Evolutionary conservation across 2,113 vertebrate genomes (phyloP), one percentile per base, ranked within the genome.

Genomic region (Donacobius atricapilla): DNA sequence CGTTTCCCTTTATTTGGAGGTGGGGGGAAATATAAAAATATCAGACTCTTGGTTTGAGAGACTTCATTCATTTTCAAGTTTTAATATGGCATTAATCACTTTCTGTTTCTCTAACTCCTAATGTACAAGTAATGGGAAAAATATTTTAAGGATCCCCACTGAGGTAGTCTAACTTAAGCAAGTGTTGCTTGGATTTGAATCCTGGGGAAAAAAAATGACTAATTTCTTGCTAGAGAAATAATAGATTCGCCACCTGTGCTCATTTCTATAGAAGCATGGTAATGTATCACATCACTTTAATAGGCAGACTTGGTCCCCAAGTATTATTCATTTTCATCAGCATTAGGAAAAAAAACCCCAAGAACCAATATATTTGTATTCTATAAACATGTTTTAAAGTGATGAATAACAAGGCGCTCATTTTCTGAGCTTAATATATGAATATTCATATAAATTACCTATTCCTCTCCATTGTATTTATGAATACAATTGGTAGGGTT

Each of bases 211-310:
- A 79, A 93, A 88, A 63, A 53, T 89, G 94, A 98, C 85, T 11
- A 96, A 96, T 98, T 97, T 95, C 95, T 97, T 96, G 96, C 95
- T 97, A 85, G 77, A 95, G 89, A 97, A 98, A 97, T 97, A 98
- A 98, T 94, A 98, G 97, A 93, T 70, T 85, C 56, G 4, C 97
- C 98, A 98, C 98, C 98, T 98, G 98, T 97, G 95, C 96, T 95
- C 95, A 95, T 93, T 98, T 98, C 84, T 84, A 44, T 86, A 68
- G 51, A 97, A 91, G 54, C 58, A 91, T 85, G 61, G 95, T 95
- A 98, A 98, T 97, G 89, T 90, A 96, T 96, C 94, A 96, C 44
- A 94, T 57, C 65, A 68, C 64, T 94, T 95, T 91, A 96, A 96
- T 73, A 97, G 90, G 77, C 95, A 96, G 77, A 90, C 65, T 95